These are phyloP conservation scores for Lindbergichthys nudifrons DNA, from an alignment of 2,797 vertebrate species.

Conservation along the genomic window DNA sequence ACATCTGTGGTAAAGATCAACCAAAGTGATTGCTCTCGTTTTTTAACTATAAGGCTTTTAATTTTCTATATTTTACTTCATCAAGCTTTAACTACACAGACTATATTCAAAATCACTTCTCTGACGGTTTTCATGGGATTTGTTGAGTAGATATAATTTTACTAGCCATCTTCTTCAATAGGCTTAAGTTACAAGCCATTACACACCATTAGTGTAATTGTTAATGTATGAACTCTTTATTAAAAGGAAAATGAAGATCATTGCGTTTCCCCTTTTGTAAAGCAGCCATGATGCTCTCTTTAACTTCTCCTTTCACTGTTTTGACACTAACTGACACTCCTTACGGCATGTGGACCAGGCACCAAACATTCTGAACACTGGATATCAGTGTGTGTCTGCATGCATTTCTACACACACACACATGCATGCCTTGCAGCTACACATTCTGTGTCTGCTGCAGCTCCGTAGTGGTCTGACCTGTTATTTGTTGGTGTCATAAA, in stretches of 20 bases:
- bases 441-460: constrained; percentile 8
- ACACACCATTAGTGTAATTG: not conserved
- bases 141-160: not conserved
- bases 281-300: constrained; percentile 37
- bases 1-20: constrained; percentile 3
- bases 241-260: not conserved
- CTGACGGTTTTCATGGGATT: constrained; percentile 5
- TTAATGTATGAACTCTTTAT: not conserved
- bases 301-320: constrained; percentile 1
- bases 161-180: not conserved
- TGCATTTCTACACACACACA: constrained; percentile 22
- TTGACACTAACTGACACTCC: constrained; percentile 33
- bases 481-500: constrained; percentile 13
- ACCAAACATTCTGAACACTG: constrained; percentile 7
- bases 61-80: constrained; percentile 2
- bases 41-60: not conserved
- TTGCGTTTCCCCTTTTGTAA: constrained; percentile 29
- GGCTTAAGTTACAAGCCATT: not conserved
- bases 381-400: constrained; percentile 45
- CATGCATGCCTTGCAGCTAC: constrained; percentile 53
- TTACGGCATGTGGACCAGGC: constrained; percentile 54
- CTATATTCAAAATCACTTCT: not conserved
- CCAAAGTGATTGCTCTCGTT: not conserved
- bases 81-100: not conserved
- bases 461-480: constrained; percentile 11